Conservation (phyloP, 2,797 vertebrate species). For the Lutjanus campechanus region DNA sequence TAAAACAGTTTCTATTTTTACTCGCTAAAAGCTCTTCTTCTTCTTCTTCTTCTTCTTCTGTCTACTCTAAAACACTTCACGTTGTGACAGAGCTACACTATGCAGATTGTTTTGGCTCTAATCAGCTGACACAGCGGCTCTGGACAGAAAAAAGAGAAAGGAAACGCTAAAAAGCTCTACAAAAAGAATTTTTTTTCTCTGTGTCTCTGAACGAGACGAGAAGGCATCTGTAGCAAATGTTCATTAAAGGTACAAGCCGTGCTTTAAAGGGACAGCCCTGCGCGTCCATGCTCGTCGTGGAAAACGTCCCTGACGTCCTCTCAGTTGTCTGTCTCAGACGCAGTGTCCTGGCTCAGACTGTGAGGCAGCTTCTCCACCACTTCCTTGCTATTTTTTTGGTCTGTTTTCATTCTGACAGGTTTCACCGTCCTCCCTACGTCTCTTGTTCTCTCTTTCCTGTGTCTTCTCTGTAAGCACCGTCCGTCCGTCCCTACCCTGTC, state of each 20-base stretch:
- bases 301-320: slow-evolving; percentile 7
- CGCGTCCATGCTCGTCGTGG: slow-evolving; percentile 43
- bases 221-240: slow-evolving; percentile 80
- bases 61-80: slow-evolving; percentile 54
- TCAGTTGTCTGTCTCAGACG: slow-evolving; percentile 10
- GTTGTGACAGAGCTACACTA: slow-evolving; percentile 55
- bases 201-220: slow-evolving; percentile 55
- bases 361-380: neutral
- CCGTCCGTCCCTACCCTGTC: slow-evolving; percentile 30
- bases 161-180: slow-evolving; percentile 64
- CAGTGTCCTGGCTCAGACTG: neutral
- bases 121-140: slow-evolving; percentile 29
- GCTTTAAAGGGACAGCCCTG: slow-evolving; percentile 77
- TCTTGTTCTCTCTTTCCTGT: neutral
- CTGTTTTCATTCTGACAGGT: slow-evolving; percentile 23
- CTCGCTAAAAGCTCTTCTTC: slow-evolving; percentile 57
- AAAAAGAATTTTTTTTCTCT: slow-evolving; percentile 53
- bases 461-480: neutral
- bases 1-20: slow-evolving; percentile 62
- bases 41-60: neutral
- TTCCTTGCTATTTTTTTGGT: slow-evolving; percentile 50
- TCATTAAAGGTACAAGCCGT: slow-evolving; percentile 83
- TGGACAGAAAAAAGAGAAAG: slow-evolving; percentile 25
- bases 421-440: neutral
- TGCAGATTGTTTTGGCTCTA: slow-evolving; percentile 45